phyloP scores from a whole-genome alignment of 2,113 vertebrate species.

The Galeopterus variegatus region DNA sequence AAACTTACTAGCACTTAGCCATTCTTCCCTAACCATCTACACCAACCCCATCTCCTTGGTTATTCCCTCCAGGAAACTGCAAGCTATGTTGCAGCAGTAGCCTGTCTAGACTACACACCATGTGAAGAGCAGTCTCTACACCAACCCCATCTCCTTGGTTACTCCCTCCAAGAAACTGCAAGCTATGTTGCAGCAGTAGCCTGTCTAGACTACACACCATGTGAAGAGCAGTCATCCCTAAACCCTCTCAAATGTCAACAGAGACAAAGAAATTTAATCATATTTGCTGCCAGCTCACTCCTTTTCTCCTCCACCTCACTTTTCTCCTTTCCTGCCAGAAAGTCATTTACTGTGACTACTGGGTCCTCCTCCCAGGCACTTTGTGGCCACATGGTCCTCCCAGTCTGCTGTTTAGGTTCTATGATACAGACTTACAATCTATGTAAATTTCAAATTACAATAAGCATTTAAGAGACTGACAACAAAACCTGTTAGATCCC shows the following conservation, averaged over 20 bases:
- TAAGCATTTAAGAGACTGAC: not conserved
- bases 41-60: not conserved
- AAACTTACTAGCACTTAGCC: not conserved
- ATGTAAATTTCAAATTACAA: not conserved
- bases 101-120: not conserved
- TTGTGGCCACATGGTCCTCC: not conserved
- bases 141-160: not conserved
- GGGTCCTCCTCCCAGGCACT: not conserved
- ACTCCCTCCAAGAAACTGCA: not conserved
- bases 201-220: not conserved
- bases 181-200: rapidly evolving
- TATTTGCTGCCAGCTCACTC: not conserved
- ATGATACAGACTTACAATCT: not conserved
- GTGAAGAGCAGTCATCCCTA: not conserved
- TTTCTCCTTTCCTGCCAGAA: not conserved
- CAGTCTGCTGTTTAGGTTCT: not conserved
- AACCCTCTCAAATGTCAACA: not conserved
- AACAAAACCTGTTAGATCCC: not conserved
- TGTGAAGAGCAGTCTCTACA: not conserved
- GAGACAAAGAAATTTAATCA: not conserved
- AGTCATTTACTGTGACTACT: not conserved
- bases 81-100: not conserved
- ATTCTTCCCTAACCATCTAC: not conserved
- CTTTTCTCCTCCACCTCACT: not conserved
- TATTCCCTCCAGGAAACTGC: not conserved